phyloP scores from a whole-genome alignment of 2,888 invertebrate genomes.

The Heliconius ethilla region DNA sequence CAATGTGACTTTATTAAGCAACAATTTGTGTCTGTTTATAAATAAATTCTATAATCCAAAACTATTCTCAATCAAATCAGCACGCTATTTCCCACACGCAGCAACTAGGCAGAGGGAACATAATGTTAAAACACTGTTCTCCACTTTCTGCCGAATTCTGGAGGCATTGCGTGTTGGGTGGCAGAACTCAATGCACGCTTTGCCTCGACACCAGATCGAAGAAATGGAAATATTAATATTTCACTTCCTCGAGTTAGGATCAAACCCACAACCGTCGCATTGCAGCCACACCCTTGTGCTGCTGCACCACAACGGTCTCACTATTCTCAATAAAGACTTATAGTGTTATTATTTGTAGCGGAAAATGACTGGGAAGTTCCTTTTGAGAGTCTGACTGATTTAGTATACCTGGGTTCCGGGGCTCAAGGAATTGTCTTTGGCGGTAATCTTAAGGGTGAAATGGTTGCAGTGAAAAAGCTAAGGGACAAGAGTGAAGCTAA shows the following conservation, averaged over 20 bases:
- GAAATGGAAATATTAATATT: no score
- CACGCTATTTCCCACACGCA: no score
- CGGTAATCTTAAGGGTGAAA: slow-evolving; percentile 90
- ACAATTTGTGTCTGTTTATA: not conserved
- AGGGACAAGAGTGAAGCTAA: slow-evolving; percentile 95
- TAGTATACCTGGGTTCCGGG: slow-evolving; percentile 96
- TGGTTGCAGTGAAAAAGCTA: slow-evolving; percentile 98
- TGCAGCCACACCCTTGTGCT: no score
- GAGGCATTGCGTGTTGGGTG: no score
- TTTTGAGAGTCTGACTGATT: slow-evolving; percentile 92
- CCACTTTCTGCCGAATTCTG: no score
- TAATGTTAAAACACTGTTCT: no score
- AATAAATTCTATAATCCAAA: not conserved
- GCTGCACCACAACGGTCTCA: no score
- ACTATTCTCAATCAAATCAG: not conserved
- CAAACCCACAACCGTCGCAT: no score
- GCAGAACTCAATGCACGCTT: no score
- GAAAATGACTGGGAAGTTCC: slow-evolving; percentile 96
- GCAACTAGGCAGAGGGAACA: no score
- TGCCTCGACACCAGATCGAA: no score
- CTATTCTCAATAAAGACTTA: not conserved
- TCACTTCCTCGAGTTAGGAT: no score
- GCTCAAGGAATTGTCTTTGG: slow-evolving; percentile 98
- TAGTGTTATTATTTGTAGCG: slow-evolving; percentile 44
- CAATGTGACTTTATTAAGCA: not conserved